Evolutionary conservation across 2,797 vertebrate genomes (phyloP).

Genomic region (Anabas testudineus): DNA sequence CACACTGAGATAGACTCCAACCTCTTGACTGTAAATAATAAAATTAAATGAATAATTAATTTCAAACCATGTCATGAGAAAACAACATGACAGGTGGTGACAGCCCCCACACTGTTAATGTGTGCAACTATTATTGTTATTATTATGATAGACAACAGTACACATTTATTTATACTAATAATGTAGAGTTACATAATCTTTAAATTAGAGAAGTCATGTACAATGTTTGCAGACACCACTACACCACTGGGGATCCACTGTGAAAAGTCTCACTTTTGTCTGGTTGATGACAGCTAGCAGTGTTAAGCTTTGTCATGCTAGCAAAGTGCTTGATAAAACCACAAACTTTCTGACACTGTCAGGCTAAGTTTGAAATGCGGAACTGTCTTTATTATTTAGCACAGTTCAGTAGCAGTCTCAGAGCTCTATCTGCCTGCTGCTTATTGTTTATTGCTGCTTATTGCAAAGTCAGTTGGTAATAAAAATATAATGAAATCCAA

Average conservation of each 20-base stretch:
- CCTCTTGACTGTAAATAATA: too few relatives aligned
- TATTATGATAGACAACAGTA: too few relatives aligned
- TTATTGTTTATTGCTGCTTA: too few relatives aligned
- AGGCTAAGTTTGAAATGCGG: slow-evolving; percentile 25
- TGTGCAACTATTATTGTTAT: not conserved
- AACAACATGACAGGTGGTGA: not conserved
- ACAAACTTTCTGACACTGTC: slow-evolving; percentile 16
- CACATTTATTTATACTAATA: too few relatives aligned
- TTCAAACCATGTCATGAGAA: not conserved
- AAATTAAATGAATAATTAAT: not conserved
- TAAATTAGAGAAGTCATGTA: not conserved
- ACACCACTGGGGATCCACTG: slow-evolving; percentile 12
- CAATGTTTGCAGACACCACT: not conserved
- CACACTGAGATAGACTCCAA: not conserved
- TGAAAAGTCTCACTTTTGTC: slow-evolving; percentile 31
- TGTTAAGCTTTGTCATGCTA: slow-evolving; percentile 21
- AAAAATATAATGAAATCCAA: not conserved
- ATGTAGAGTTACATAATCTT: not conserved
- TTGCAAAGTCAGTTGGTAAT: not conserved
- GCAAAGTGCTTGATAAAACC: slow-evolving; percentile 32
- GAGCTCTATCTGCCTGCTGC: not conserved
- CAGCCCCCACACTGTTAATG: not conserved
- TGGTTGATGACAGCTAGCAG: slow-evolving; percentile 12
- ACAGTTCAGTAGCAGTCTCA: not conserved
- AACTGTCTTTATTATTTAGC: slow-evolving; percentile 6